Base-by-base conservation (phyloP, 2,888 invertebrate genomes). In the Scaptomyza parva region DNA sequence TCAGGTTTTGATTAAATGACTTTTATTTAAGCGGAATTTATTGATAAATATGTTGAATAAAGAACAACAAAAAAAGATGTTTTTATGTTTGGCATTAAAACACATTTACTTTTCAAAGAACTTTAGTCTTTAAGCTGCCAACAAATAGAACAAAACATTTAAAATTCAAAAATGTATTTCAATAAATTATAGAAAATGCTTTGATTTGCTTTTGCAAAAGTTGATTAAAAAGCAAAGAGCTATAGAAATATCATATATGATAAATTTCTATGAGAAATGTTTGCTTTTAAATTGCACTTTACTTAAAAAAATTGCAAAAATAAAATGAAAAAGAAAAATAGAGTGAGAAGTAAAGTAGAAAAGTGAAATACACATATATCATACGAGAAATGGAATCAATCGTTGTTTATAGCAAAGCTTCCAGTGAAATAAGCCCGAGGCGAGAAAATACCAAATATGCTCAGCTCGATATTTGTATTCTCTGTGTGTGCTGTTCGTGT, bases 371-470 rank as follows among this genome's bases (percentile, higher is more conserved):
- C n/a, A n/a, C n/a, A 55, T 57, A 26, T 43, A 45, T 61, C 61
- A 61, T 69, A 50, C 48, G 18, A 72, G 70, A 69, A 70, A 52
- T 58, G 47, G 76, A 75, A 70, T 72, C 63, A 72, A 72, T 75
- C 70, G 77, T 72, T 72, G 66, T 73, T 71, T 57, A 52, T 55
- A 63, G 41, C 53, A 52, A 58, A 52, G 61, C 58, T 58, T 47
- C 51, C 73, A 73, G 61, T 66, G 40, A 45, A 72, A 76, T 62
- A 24, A 22, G 37, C 66, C 51, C 35, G 45, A 40, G 61, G 77
- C 76, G 71, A 71, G 66, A 74, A 61, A 74, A 74, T 74, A 72
- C 73, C 47, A 72, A 74, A 76, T 76, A 76, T 59, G 75, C 52
- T 71, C 17, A 17, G 52, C 48, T 54, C 69, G 54, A 74, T 74